Evolutionary conservation across 2,888 invertebrate species (phyloP), one percentile per base, ranked within the genome.

Genomic region (Scaptomyza reducta): DNA sequence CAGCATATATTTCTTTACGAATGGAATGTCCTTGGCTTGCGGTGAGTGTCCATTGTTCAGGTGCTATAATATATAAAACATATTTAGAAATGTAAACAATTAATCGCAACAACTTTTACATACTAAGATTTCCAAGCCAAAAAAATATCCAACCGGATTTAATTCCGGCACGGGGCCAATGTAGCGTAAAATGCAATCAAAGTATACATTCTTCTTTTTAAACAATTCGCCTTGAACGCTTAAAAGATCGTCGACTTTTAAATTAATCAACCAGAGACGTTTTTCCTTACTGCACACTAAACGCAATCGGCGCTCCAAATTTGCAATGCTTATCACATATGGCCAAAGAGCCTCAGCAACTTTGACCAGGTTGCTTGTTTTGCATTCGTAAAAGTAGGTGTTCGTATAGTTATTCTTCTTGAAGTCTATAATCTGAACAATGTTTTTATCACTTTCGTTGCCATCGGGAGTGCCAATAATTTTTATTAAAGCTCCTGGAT

Each of bases 91-190:
- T 40, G 1, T 35, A 2, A 38, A 3, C 2, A 5, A 40, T 16
- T n/a, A 53, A 16, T 2, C n/a, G 10, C 13, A 33, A 3, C 25
- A n/a, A 35, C 0, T 35, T 40, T 22, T 11, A 35, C 61, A n/a
- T 87, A 94, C 94, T 92, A 93, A 90, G 79, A 94, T 81, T 81
- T 93, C 93, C 66, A 94, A 90, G 47, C 93, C 94, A 88, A 93
- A 93, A 87, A 93, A 93, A 85, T 93, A 93, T 82, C 93, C 92
- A 71, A 94, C 92, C 25, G 89, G 88, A 58, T 92, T 93, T 55
- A 94, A 89, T 67, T 94, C 93, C 62, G 91, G 89, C 54, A 94
- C 93, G 50, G 90, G 89, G 33, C 94, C 94, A 77, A 94, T 93
- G 79, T 92, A 94, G 74, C 92, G 89, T 25, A 91, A 92, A 53